Base-by-base conservation (phyloP, 1,140 invertebrate genomes). In the Atta colombica region DNA sequence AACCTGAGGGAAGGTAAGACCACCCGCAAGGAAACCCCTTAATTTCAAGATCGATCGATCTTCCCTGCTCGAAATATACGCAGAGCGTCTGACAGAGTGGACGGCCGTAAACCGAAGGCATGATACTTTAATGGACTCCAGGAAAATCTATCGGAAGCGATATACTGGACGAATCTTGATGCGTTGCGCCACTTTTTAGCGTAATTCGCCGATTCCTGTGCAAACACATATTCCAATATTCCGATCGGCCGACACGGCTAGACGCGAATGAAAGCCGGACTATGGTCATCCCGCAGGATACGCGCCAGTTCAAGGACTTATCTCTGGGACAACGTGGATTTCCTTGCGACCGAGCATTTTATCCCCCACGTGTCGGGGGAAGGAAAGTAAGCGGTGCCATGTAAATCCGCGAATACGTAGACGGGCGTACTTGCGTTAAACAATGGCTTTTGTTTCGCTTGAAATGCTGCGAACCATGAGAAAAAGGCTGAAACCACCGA, bases 161-260 rank as follows among this genome's bases (percentile, higher is more conserved):
- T 51, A 74, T 63, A 74, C 55, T 51, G 74, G 61, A 60, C 53
- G 87, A 65, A 55, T 81, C 72, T 35, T 58, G 69, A 21, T 80
- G 55, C 49, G 71, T 10, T 7, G 39, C 63, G 35, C 7, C 77
- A 65, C 87, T 80, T 91, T 93, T 95, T 95, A 94, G 91, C 95
- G 93, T 95, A 95, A 95, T 95, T 93, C 91, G 35, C 63, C 93
- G 88, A 94, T 95, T 95, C 91, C 92, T 94, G 92, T 95, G 94
- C 94, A 91, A 88, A 85, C 84, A 82, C 45, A 89, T 91, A 81
- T 69, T 69, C 88, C 91, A 87, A 91, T 92, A 94, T 94, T 93
- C 93, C 89, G 74, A 92, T 90, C 58, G 25, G 39, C 51, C 39
- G 74, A 28, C n/a, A 12, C 66, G 80, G 35, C 66, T 55, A 53